Evolutionary conservation across 2,888 invertebrate genomes (phyloP), one percentile per base, ranked within the genome.

Genomic region (Athetis lepigone): DNA sequence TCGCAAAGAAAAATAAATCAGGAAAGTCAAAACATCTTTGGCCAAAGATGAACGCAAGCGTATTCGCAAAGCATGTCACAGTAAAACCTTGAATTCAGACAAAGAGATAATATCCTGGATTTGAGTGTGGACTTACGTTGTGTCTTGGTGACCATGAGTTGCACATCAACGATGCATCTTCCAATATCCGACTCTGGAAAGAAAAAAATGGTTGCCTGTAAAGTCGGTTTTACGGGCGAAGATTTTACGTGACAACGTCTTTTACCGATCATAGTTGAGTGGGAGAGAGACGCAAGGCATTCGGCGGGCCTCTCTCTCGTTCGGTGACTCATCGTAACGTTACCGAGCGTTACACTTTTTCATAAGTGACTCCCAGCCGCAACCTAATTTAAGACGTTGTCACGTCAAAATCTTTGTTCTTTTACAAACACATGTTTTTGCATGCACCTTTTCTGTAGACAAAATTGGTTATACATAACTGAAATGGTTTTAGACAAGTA

Each of bases 131-230:
- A 97, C 98, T 97, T 96, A 98, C 98, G 92, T 98, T 98, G 93
- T 98, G 98, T 90, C 98, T 96, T 75, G 98, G 97, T 87, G 98
- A 98, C 98, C 98, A 98, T 72, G 98, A 98, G 95, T 98, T 98
- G 96, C 98, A 98, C 97, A 98, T 97, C 90, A 98, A 96, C 86
- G 98, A 98, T 79, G 98, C 98, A 95, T 98, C 98, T 95, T 98
- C 98, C 95, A 98, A 95, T 93, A 98, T 97, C 90, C 98, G 97
- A 95, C 97, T 97, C 98, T 98, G 97, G 81, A 97, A 97, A 89
- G 81, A 92, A 87, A 92, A n/a, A n/a, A n/a, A n/a, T n/a, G n/a
- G n/a, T n/a, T n/a, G n/a, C n/a, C n/a, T n/a, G n/a, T n/a, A n/a
- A n/a, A n/a, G n/a, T n/a, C n/a, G n/a, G n/a, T n/a, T n/a, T n/a